Base-by-base conservation (phyloP, 2,797 vertebrate genomes). In the Vespertilio murinus region DNA sequence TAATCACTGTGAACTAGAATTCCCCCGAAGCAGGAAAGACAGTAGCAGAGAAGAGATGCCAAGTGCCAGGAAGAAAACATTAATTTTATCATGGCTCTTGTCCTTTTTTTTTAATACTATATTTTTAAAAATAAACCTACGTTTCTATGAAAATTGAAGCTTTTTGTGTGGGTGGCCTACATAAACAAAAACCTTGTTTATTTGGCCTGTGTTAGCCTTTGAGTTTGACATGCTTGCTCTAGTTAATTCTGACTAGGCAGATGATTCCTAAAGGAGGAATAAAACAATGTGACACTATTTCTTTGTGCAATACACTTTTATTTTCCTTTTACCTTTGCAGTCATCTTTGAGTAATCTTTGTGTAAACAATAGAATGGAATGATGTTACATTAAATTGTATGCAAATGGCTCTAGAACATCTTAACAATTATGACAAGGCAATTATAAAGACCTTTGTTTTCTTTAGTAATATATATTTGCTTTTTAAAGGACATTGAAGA, bases 361-460 rank as follows among this genome's bases (percentile, higher is more conserved):
- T 98, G 98, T 98, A 98, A 98, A 98, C 98, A 98, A 98, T 96
- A 98, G 97, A 98, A 98, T 98, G 97, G 97, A 98, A 98, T 98
- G 98, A 97, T 98, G 98, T 98, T 98, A 98, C 98, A 98, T 87
- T 97, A 97, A 98, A 97, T 97, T 79, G 22, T 98, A 98, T 90
- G 98, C 98, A 98, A 98, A 98, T 98, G 97, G 97, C 96, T 98
- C 98, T 98, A 98, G 97, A 98, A 98, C 97, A 98, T 97, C 97
- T 98, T 98, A 98, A 98, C 88, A 78, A 97, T 98, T 97, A 98
- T 97, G 98, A 98, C 98, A 98, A 98, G 98, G 98, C 97, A 98
- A 97, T 98, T 98, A 98, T 98, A 98, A 98, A 98, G 98, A 98
- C 98, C 96, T 98, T 98, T 96, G 98, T 94, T 96, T 90, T 94